Conservation (phyloP, 2,888 invertebrate species). For the Amiota mariae region DNA sequence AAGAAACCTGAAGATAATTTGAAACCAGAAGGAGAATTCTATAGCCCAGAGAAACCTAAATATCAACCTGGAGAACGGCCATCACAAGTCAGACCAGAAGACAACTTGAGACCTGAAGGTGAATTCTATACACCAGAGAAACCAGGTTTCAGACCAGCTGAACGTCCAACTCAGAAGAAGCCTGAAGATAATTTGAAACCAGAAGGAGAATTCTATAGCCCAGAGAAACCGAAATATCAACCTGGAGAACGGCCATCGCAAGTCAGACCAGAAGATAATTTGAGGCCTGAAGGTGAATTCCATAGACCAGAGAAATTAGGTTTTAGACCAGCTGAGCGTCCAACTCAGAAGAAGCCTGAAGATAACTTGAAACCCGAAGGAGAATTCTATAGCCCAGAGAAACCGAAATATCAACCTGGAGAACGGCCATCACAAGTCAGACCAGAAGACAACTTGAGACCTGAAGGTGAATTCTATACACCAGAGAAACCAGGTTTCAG, state of each 20-base stretch:
- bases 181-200: slow-evolving; percentile 77
- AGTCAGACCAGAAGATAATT: slow-evolving; percentile 75
- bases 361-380: slow-evolving; percentile 71
- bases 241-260: slow-evolving; percentile 74
- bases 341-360: slow-evolving; percentile 70
- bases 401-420: slow-evolving; percentile 73
- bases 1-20: slow-evolving; percentile 76
- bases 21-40: slow-evolving; percentile 77
- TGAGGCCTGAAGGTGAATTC: slow-evolving; percentile 77
- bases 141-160: slow-evolving; percentile 71
- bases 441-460: slow-evolving; percentile 75
- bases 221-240: slow-evolving; percentile 69
- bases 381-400: slow-evolving; percentile 75
- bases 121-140: slow-evolving; percentile 73
- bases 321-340: slow-evolving; percentile 75
- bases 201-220: slow-evolving; percentile 75
- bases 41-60: slow-evolving; percentile 71
- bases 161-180: slow-evolving; percentile 73
- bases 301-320: slow-evolving; percentile 74
- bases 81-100: slow-evolving; percentile 74
- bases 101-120: slow-evolving; percentile 74
- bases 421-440: slow-evolving; percentile 74
- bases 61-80: slow-evolving; percentile 75
- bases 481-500: slow-evolving; percentile 73
- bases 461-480: slow-evolving; percentile 76